phyloP scores from a whole-genome alignment of 53 echinoderm and acorn worm species.

The Hippasteria phrygiana region DNA sequence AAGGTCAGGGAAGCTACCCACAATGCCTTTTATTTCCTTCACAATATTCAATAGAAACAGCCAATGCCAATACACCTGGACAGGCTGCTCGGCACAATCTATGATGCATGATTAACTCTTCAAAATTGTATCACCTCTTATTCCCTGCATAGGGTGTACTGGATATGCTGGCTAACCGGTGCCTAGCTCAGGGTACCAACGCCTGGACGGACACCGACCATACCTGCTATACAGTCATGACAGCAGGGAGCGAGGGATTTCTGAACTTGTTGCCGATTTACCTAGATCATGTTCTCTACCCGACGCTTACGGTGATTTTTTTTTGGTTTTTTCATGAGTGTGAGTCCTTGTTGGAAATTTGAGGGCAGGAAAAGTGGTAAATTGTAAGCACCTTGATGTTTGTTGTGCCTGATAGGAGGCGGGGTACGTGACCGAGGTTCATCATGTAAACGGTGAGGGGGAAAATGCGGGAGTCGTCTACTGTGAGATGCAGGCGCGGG shows the following conservation, averaged over 20 bases:
- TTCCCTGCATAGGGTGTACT: constrained; percentile 76
- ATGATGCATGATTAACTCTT: no score
- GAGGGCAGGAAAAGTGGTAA: no score
- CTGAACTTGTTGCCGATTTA: constrained; percentile 96
- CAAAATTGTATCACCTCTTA: background rate
- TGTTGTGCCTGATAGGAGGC: constrained; percentile 73
- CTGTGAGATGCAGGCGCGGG: constrained; percentile 98
- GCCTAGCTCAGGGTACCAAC: constrained; percentile 97
- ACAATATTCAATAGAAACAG: no score
- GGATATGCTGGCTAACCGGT: constrained; percentile 96
- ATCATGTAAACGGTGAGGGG: constrained; percentile 95
- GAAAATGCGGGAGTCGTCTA: constrained; percentile 98
- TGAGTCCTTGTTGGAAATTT: no score
- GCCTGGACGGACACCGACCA: constrained; percentile 99
- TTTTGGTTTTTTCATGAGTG: background rate
- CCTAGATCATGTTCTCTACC: constrained; percentile 95
- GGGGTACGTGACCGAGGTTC: constrained; percentile 94
- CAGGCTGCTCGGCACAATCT: no score
- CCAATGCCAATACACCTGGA: no score
- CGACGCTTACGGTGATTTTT: constrained; percentile 89
- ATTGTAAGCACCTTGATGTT: background rate
- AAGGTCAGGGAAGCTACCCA: no score
- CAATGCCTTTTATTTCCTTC: no score
- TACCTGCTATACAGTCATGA: constrained; percentile 97
- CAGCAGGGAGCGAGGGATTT: constrained; percentile 91